A percentile compares a stretch with the other conserved stretches of the same genome.
These are phyloP conservation scores for Agrotis puta DNA, from an alignment of 2,888 invertebrate genomes.

Conservation along the genomic window DNA sequence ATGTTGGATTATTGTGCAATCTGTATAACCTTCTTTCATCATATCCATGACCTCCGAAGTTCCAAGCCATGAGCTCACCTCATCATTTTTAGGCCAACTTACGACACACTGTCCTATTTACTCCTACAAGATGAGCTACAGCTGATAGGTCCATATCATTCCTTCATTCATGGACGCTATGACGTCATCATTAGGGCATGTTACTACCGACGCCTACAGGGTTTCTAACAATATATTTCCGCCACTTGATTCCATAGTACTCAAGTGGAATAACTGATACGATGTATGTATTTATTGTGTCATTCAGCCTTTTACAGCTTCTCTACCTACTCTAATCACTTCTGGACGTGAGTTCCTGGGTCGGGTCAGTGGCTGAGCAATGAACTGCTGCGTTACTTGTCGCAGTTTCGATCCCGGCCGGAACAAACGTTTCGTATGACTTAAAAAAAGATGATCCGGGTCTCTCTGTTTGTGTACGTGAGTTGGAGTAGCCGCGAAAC, in stretches of 20 bases:
- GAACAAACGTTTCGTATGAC: too few relatives aligned
- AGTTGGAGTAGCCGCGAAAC: too few relatives aligned
- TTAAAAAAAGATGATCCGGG: too few relatives aligned
- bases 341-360: too few relatives aligned
- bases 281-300: slow-evolving; percentile 25
- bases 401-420: too few relatives aligned
- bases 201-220: slow-evolving; percentile 55
- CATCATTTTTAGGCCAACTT: slow-evolving; percentile 10
- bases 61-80: slow-evolving; percentile 7
- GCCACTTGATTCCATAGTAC: slow-evolving; percentile 56
- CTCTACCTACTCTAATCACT: too few relatives aligned
- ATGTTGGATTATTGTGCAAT: too few relatives aligned
- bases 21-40: too few relatives aligned
- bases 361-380: too few relatives aligned
- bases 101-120: slow-evolving; percentile 32
- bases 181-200: slow-evolving; percentile 57
- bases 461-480: too few relatives aligned
- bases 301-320: not conserved
- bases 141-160: slow-evolving; percentile 41
- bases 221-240: slow-evolving; percentile 51
- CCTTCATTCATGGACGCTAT: slow-evolving; percentile 46
- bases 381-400: too few relatives aligned
- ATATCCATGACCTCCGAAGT: not conserved
- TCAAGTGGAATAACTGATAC: slow-evolving; percentile 29
- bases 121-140: slow-evolving; percentile 29